Evolutionary conservation across 2,888 invertebrate species (phyloP).

Genomic region (Trissolcus japonicus): DNA sequence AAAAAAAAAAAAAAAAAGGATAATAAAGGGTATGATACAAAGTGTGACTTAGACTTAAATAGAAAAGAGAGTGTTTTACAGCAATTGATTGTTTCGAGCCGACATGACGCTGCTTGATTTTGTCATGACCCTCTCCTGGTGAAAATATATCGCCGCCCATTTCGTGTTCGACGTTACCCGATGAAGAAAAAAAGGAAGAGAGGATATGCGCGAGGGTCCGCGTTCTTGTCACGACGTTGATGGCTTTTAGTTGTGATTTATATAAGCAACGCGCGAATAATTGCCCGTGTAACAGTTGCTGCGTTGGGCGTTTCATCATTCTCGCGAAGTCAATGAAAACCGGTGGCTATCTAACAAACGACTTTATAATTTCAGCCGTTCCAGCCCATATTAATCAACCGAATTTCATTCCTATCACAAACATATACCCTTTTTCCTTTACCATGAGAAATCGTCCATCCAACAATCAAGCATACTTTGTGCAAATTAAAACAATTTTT

Average conservation of each 20-base stretch:
- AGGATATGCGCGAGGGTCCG: conserved; percentile 60
- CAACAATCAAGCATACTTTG: too few species aligned
- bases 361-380: too few species aligned
- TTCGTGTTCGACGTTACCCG: conserved; percentile 69
- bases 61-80: too few species aligned
- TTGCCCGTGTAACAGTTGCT: conserved; percentile 13
- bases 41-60: too few species aligned
- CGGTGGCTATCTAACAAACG: background rate
- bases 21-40: too few species aligned
- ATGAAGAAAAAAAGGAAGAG: conserved; percentile 63
- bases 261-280: conserved; percentile 34
- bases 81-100: conserved; percentile 42
- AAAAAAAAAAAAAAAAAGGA: too few species aligned
- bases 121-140: conserved; percentile 62
- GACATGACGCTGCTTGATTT: conserved; percentile 35
- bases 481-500: too few species aligned
- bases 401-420: too few species aligned
- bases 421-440: too few species aligned
- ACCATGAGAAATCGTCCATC: too few species aligned
- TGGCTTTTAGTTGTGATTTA: conserved; percentile 56
- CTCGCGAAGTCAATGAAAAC: background rate
- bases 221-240: conserved; percentile 56
- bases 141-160: conserved; percentile 74
- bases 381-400: too few species aligned
- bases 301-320: background rate